Percentiles rank a stretch among this genome's conserved stretches.
Conservation (phyloP, 2,888 invertebrate genomes). For the Cephalotes varians region DNA sequence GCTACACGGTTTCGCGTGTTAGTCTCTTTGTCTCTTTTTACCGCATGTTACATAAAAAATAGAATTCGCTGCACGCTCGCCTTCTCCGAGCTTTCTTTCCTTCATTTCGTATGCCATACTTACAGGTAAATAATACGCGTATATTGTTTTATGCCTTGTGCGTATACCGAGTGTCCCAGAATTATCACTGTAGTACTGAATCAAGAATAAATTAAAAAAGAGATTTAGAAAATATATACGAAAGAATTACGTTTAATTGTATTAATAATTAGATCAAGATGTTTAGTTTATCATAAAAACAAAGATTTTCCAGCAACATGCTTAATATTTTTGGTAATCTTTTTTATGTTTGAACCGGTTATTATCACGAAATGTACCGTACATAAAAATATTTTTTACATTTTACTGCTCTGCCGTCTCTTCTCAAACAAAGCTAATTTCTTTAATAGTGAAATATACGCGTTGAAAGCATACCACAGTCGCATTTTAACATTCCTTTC, state of each 20-base stretch:
- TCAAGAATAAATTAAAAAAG: background rate
- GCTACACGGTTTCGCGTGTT: conserved; percentile 46
- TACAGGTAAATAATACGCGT: conserved; percentile 14
- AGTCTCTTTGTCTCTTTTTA: conserved; percentile 29
- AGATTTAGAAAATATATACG: background rate
- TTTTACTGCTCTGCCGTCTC: conserved; percentile 4
- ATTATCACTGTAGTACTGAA: background rate
- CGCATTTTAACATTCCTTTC: conserved; percentile 36
- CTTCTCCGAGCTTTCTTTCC: conserved; percentile 47
- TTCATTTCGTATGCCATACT: conserved; percentile 12
- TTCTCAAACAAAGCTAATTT: conserved; percentile 44
- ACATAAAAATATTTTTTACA: conserved; percentile 41
- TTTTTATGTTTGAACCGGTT: background rate
- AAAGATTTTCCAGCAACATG: background rate
- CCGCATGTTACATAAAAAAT: conserved; percentile 48
- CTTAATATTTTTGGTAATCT: conserved; percentile 2
- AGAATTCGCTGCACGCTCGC: conserved; percentile 18
- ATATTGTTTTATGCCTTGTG: conserved; percentile 21
- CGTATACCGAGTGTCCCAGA: background rate
- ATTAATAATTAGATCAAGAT: background rate
- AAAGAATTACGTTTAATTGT: background rate
- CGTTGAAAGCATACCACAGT: conserved; percentile 15
- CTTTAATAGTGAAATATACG: conserved; percentile 39
- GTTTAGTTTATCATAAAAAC: background rate
- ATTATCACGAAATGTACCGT: conserved; percentile 1